Conservation (phyloP, 2,888 invertebrate genomes). For the Nemotelus pantherinus region DNA sequence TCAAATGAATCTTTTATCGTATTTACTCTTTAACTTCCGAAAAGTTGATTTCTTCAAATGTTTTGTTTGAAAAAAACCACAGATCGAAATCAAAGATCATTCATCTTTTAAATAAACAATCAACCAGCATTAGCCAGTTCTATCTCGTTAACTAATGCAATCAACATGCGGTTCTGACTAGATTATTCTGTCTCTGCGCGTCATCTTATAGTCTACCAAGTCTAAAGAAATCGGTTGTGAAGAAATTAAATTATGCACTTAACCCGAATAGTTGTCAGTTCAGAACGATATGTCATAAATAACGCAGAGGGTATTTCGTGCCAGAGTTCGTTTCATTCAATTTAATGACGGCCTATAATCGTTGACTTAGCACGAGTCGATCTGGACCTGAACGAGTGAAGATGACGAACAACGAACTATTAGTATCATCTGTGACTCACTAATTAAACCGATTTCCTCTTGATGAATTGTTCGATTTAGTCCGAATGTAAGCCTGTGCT, state of each 20-base stretch:
- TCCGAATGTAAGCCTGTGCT: no score
- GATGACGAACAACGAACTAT: no score
- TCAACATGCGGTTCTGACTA: neutral
- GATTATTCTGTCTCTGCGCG: neutral
- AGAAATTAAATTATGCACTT: constrained; percentile 40
- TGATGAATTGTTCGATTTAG: neutral
- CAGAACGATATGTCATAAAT: neutral
- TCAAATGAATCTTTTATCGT: no score
- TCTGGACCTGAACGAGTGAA: no score
- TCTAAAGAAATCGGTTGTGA: neutral
- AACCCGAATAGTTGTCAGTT: constrained; percentile 32
- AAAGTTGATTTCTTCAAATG: no score
- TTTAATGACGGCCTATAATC: neutral
- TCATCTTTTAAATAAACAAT: no score
- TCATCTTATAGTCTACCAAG: no score
- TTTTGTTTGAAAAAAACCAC: no score
- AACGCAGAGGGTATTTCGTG: neutral
- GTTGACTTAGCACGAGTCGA: neutral
- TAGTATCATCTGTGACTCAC: constrained; percentile 29
- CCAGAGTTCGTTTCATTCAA: constrained; percentile 13
- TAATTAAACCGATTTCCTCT: constrained; percentile 42
- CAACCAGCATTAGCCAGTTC: no score
- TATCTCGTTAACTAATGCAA: neutral
- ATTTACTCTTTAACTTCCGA: no score
- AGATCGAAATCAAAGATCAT: no score